These are phyloP conservation scores for Arenaria interpres DNA, from an alignment of 2,113 vertebrate genomes.

Conservation along the genomic window DNA sequence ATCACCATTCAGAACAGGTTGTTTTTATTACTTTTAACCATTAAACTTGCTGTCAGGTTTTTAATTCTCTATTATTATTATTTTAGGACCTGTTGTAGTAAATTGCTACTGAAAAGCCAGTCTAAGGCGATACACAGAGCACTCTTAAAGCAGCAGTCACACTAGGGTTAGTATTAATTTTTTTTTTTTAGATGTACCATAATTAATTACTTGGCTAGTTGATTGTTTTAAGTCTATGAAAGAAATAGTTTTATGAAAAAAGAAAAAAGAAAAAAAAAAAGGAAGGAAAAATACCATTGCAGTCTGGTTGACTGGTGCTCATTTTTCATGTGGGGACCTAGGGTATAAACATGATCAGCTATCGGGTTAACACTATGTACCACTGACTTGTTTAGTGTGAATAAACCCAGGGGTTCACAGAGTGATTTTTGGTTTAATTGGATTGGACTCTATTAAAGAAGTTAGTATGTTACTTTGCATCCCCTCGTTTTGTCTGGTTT, in stretches of 20 bases:
- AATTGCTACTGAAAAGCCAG: conserved; percentile 83
- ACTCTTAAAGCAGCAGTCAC: conserved; percentile 83
- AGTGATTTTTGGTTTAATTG: conserved; percentile 71
- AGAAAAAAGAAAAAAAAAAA: neutral
- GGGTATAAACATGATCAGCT: conserved; percentile 28
- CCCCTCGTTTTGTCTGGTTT: conserved; percentile 72
- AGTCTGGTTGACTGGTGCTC: conserved; percentile 69
- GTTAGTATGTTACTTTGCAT: conserved; percentile 76
- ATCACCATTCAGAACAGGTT: conserved; percentile 61
- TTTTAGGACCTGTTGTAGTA: conserved; percentile 84
- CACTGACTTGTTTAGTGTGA: conserved; percentile 65
- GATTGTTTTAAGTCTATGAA: conserved; percentile 80
- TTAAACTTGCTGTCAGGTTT: conserved; percentile 76
- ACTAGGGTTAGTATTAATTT: conserved; percentile 81
- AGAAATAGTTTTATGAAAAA: conserved; percentile 81
- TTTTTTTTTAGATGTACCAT: conserved; percentile 81
- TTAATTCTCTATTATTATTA: conserved; percentile 78
- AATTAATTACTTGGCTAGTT: conserved; percentile 81
- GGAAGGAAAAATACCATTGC: conserved; percentile 59
- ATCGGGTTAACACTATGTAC: conserved; percentile 42
- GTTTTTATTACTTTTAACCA: conserved; percentile 68
- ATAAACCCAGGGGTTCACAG: conserved; percentile 68
- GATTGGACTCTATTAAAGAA: conserved; percentile 82
- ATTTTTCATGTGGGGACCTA: conserved; percentile 50
- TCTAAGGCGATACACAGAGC: conserved; percentile 75